phyloP scores from a whole-genome alignment of 2,113 vertebrate species.

The Formicarius rufipectus region DNA sequence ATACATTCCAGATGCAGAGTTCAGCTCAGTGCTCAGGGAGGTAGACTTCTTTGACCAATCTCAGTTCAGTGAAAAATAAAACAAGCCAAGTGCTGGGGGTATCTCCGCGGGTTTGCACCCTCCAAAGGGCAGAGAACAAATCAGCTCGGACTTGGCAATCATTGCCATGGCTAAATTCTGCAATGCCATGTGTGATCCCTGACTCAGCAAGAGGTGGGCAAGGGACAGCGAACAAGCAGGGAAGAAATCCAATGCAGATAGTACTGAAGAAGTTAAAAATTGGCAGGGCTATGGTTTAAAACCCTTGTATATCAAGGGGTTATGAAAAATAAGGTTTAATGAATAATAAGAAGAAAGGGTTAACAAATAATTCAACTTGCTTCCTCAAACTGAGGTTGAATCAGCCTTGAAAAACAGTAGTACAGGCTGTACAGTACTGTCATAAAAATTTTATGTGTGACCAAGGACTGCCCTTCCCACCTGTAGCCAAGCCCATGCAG shows the following conservation, averaged over 20 bases:
- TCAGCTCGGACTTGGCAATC: background rate
- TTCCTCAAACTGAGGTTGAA: background rate
- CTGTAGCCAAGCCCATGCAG: rapidly evolving
- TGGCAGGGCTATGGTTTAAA: background rate
- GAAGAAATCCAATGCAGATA: background rate
- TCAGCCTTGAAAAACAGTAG: background rate
- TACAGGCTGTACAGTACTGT: background rate
- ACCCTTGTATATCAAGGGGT: rapidly evolving
- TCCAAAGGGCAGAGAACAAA: background rate
- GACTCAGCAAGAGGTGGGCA: background rate
- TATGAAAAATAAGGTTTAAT: background rate
- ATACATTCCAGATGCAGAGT: background rate
- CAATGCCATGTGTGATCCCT: background rate
- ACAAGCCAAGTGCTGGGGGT: background rate
- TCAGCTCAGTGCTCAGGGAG: background rate
- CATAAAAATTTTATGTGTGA: background rate
- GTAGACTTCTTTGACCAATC: background rate
- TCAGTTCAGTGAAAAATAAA: background rate
- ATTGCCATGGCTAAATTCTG: background rate
- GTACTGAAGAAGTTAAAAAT: background rate
- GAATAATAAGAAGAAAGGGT: background rate
- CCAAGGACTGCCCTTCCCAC: background rate
- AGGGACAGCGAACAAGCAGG: rapidly evolving
- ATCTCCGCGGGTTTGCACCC: rapidly evolving
- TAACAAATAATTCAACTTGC: background rate